Base-by-base conservation (phyloP, 1,140 invertebrate species). In the Nasonia vitripennis region DNA sequence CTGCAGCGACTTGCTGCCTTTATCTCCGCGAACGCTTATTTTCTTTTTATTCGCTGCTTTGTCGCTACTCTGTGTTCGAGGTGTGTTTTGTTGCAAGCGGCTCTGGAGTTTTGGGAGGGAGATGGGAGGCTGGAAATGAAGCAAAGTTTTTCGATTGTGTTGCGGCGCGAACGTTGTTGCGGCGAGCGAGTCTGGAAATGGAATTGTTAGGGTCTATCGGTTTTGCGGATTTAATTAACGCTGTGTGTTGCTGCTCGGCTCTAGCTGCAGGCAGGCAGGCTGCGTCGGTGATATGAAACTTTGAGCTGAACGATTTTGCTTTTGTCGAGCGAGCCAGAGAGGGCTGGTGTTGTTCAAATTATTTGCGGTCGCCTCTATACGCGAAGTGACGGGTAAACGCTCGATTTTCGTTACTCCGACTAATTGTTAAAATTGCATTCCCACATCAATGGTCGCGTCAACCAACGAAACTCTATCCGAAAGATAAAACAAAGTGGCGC, bases 121-220 rank as follows among this genome's bases (percentile, higher is more conserved):
- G 11, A 34, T 17, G 34, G 9, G 23, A n/a, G 10, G 31, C 27
- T 31, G 70, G 27, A 37, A 73, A 73, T 20, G 80, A 37, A 12
- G 70, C 23, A 73, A 45, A 80, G 34, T 80, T 80, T 73, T 81
- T 51, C 70, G 45, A 82, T 82, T 82, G 48, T 82, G 17, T 37
- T 74, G 31, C 27, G 27, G 23, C 23, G 27, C 51, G 68, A 12
- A 14, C 27, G 17, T 77, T 41, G 31, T 67, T 77, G 41, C n/a
- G 37, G 62, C 73, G 3, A 17, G 62, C 23, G 48, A 45, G 73
- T 1, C 45, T 7, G 31, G 12, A 73, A 73, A 31, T 71, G 48
- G 68, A 45, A 81, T 62, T 83, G 81, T 67, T 67, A 37, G 45
- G 27, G 20, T 74, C 70, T 77, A 83, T 83, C n/a, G 71, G 73